Evolutionary conservation across 2,113 vertebrate species (phyloP).

Genomic region (Artemisiospiza belli): DNA sequence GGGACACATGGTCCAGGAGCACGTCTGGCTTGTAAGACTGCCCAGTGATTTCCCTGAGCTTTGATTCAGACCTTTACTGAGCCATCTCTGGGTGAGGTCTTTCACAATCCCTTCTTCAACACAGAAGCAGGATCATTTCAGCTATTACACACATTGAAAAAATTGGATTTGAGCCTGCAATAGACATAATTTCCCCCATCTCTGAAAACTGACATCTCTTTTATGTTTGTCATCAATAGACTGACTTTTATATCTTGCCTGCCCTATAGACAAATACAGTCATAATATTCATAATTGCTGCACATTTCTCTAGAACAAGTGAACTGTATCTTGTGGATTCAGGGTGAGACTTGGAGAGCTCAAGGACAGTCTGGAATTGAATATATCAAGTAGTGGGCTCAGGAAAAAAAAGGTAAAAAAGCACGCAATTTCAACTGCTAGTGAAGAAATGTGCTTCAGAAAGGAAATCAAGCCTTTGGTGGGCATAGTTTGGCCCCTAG

Average conservation of each 20-base stretch:
- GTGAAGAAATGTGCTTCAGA: constrained; percentile 21
- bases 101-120: not conserved
- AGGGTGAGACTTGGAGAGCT: constrained; percentile 6
- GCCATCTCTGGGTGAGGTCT: not conserved
- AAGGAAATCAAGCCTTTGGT: constrained; percentile 47
- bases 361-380: constrained; percentile 50
- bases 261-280: not conserved
- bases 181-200: not conserved
- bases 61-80: not conserved
- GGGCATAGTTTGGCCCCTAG: constrained; percentile 59
- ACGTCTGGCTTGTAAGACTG: not conserved
- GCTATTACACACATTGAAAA: not conserved
- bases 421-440: not conserved
- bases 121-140: not conserved
- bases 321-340: not conserved
- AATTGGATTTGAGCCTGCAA: constrained; percentile 20
- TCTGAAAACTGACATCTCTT: constrained; percentile 11
- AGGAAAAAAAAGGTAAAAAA: not conserved
- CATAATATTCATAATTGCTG: constrained; percentile 12
- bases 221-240: not conserved
- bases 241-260: not conserved
- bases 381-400: not conserved
- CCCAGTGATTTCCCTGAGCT: not conserved
- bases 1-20: not conserved
- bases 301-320: not conserved